Percentiles rank a stretch among this genome's conserved stretches.
Conservation (phyloP, 2,113 vertebrate species). For the Leiothrix lutea region DNA sequence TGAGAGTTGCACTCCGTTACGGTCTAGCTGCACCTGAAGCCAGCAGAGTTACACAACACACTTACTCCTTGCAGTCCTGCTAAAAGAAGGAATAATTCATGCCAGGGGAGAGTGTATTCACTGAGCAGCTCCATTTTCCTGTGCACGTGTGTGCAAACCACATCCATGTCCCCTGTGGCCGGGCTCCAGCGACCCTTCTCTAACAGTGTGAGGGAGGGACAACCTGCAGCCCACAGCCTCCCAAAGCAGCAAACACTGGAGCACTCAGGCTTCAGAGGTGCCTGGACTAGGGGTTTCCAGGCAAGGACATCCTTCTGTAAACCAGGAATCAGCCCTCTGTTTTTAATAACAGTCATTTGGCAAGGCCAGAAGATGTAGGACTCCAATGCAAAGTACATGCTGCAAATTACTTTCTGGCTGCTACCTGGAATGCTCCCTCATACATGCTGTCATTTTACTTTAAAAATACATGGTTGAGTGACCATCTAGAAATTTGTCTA, state of each 20-base stretch:
- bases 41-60: neutral
- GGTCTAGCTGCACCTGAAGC: neutral
- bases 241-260: neutral
- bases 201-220: rapidly evolving
- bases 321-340: neutral
- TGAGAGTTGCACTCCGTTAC: neutral
- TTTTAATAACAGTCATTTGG: neutral
- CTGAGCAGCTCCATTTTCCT: neutral
- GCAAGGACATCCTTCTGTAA: neutral
- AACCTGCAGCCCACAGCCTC: neutral
- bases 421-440: neutral
- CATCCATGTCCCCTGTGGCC: rapidly evolving
- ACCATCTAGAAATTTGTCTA: neutral
- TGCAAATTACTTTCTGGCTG: neutral
- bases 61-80: neutral
- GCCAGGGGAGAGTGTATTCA: rapidly evolving
- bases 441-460: neutral
- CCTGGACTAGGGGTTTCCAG: neutral
- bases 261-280: neutral
- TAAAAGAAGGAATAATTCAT: neutral
- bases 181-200: rapidly evolving
- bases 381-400: neutral
- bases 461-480: neutral
- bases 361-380: neutral
- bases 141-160: neutral